These are phyloP conservation scores for Myodes glareolus DNA, from an alignment of 2,113 vertebrate species.

Conservation along the genomic window DNA sequence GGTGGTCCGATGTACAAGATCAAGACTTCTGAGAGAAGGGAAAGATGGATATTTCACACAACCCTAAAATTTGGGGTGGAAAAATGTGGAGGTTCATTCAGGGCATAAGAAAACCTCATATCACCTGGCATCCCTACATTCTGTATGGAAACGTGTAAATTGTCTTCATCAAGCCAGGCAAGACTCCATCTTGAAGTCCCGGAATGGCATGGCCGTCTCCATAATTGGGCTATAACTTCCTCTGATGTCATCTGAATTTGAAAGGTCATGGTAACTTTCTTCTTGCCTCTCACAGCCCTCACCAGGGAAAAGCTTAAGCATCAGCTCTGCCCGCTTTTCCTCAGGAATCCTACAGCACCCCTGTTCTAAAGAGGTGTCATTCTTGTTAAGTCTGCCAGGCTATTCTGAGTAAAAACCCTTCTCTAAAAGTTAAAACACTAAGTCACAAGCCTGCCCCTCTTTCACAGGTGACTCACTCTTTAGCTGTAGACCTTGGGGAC, in stretches of 20 bases:
- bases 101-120: background rate
- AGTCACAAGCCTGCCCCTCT: slow-evolving; percentile 38
- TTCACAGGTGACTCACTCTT: slow-evolving; percentile 65
- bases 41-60: background rate
- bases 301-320: background rate
- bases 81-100: background rate
- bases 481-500: slow-evolving; percentile 14
- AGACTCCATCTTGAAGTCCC: background rate
- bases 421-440: slow-evolving; percentile 40
- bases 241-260: slow-evolving; percentile 11
- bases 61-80: background rate
- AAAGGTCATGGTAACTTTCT: slow-evolving; percentile 51
- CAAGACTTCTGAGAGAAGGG: background rate
- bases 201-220: background rate
- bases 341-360: background rate
- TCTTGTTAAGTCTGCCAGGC: slow-evolving; percentile 33
- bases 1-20: background rate
- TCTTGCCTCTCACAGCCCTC: slow-evolving; percentile 26
- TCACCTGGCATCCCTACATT: background rate
- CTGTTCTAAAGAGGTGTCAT: slow-evolving; percentile 41
- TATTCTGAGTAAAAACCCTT: slow-evolving; percentile 61
- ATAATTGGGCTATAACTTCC: background rate
- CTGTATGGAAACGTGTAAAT: background rate
- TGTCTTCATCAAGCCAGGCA: background rate
- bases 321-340: slow-evolving; percentile 2